Conservation (phyloP, 2,888 invertebrate genomes). For the Buathra laborator region DNA sequence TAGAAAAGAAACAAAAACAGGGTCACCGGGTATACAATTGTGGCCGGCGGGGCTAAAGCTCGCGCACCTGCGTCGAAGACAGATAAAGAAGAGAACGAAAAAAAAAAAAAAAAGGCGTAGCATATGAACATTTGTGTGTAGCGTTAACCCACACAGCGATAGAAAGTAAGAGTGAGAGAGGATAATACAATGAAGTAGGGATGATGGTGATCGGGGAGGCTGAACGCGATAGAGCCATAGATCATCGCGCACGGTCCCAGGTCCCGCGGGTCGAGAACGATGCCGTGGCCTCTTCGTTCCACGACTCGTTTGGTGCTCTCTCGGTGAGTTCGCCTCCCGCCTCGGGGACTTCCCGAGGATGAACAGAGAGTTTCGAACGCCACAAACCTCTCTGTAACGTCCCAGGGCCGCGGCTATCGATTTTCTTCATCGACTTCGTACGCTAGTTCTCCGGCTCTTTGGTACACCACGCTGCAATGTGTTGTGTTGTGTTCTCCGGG, state of each 20-base stretch:
- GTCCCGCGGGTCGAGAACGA: conserved; percentile 68
- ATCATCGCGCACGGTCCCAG: conserved; percentile 77
- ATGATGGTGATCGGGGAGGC: conserved; percentile 82
- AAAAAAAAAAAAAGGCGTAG: not conserved
- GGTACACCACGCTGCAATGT: conserved; percentile 32
- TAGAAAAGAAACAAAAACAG: conserved; percentile 10
- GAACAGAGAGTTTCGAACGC: conserved; percentile 53
- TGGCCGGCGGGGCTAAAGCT: conserved; percentile 37
- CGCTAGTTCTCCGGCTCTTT: conserved; percentile 16
- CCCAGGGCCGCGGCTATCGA: conserved; percentile 67
- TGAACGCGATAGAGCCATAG: conserved; percentile 83
- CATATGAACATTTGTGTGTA: conserved; percentile 22
- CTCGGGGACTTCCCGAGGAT: conserved; percentile 60
- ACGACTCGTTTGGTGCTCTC: conserved; percentile 32
- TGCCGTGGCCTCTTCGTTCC: conserved; percentile 32
- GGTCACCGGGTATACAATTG: conserved; percentile 36
- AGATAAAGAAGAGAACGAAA: conserved; percentile 45
- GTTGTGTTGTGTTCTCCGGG: conserved; percentile 17
- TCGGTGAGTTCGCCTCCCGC: conserved; percentile 42
- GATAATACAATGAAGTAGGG: conserved; percentile 71
- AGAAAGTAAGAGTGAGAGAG: conserved; percentile 68
- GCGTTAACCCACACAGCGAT: conserved; percentile 70
- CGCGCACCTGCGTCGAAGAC: conserved; percentile 64
- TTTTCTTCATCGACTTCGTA: conserved; percentile 50
- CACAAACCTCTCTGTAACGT: conserved; percentile 29